Evolutionary conservation across 2,797 vertebrate genomes (phyloP), one percentile per base, ranked within the genome.

Genomic region (Peromyscus melanophrys): DNA sequence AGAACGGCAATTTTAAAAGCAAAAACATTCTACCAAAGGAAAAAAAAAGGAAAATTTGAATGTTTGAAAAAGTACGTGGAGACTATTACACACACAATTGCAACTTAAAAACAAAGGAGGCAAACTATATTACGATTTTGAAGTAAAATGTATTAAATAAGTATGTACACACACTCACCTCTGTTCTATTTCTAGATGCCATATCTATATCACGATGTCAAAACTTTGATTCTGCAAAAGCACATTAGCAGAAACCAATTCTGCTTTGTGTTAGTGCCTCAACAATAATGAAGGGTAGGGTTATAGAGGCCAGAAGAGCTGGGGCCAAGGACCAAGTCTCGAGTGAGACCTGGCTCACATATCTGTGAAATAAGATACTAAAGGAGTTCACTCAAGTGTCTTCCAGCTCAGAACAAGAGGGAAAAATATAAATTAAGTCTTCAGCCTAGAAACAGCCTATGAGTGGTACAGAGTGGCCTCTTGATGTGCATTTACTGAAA

Each of bases 181-280:
- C 6, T 13, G 37, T 3, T 31, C 52, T 43, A 40, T 25, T 13
- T 96, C 85, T 89, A 63, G 52, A 92, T 37, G 69, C 27, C 57
- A 82, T 19, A 61, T 1, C 21, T 52, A 89, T n/a, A 25, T 75
- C 49, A 59, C 84, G 37, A 65, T 65, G 31, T 52, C 87, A 61
- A 27, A 93, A 95, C 71, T 86, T 29, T 37, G 82, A 91, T 67
- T 34, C n/a, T 9, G 75, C 19, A 55, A 77, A 90, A 95, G 75
- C 23, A 49, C 19, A 67, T 0, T 59, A 73, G 43, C 65, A 14
- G 52, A 89, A 71, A 27, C 78, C 46, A 95, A 77, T 67, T 78
- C 19, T 61, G 8, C 5, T 21, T 55, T 73, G n/a, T 73, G 92
- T 95, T 76, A 95, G 52, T 27, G 40, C 46, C 77, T 88, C 37